Conservation (phyloP, 2,113 vertebrate species). For the Petaurus breviceps region DNA sequence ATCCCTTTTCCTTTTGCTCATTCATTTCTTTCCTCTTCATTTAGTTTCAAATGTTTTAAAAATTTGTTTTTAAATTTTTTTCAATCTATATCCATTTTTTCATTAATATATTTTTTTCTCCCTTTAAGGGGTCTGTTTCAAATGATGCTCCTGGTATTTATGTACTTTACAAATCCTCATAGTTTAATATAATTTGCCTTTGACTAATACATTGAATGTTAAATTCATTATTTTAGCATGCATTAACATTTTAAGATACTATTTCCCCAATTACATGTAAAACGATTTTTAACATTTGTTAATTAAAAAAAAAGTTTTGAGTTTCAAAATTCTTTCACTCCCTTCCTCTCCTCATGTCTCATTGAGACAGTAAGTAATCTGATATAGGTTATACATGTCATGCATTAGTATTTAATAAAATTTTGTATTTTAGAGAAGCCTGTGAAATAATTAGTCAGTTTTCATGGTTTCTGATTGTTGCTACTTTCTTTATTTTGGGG, state of each 20-base stretch:
- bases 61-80: neutral
- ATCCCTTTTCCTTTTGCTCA: conserved; percentile 7
- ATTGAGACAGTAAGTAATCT: too few species aligned
- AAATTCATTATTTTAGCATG: conserved; percentile 5
- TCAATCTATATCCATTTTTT: neutral
- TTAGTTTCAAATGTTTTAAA: neutral
- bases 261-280: too few species aligned
- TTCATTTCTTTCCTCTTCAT: conserved; percentile 7
- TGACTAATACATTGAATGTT: neutral
- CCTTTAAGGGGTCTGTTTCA: neutral
- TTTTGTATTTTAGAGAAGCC: neutral
- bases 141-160: neutral
- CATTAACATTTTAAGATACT: too few species aligned
- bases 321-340: too few species aligned
- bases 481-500: neutral
- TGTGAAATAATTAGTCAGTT: neutral
- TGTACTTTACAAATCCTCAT: neutral
- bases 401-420: conserved; percentile 22
- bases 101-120: neutral
- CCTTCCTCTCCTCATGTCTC: too few species aligned
- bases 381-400: neutral
- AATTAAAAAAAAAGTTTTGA: too few species aligned
- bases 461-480: neutral
- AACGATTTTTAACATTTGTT: too few species aligned
- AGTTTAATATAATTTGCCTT: neutral